Evolutionary conservation across 1,140 invertebrate species (phyloP), one percentile per base, ranked within the genome.

Genomic region (Seison nebaliae): DNA sequence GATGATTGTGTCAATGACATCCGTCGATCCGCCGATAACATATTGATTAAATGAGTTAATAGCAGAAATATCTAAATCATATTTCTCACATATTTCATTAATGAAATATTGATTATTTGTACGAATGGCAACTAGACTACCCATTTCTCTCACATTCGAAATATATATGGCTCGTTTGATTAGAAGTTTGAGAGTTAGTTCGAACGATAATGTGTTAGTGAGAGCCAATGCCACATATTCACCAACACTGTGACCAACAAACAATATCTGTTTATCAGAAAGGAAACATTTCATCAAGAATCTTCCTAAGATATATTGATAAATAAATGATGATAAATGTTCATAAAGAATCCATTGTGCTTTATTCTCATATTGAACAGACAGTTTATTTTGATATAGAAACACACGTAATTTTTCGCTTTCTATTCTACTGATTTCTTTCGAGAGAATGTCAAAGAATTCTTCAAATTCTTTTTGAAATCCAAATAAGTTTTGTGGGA

Each of bases 161-260:
- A 18, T 14, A 12, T 21, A 12, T 18, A 21, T 20, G 5, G 14
- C 6, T 35, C 21, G 19, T 8, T 22, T 12, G 14, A 14, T n/a
- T n/a, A 35, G 19, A 6, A 35, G 16, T 22, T 35, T 20, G 3
- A 35, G 15, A 14, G 14, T 22, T 22, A 22, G 19, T 35, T 35
- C 19, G 2, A 35, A n/a, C 12, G 14, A 22, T 12, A 35, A 22
- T 21, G 11, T 9, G 14, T 18, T 22, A 21, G 14, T 14, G 21
- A 35, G 19, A 35, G 14, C 17, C 21, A n/a, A 6, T 12, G 33
- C 33, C 1, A 35, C 33, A 35, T 21, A 35, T 35, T 35, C 33
- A 14, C 33, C 33, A 22, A 20, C 24, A 35, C 33, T 35, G 16
- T 35, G 33, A 9, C 33, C 33, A n/a, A n/a, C n/a, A n/a, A n/a